Conservation (phyloP, 2,888 invertebrate species). For the Anthophora plumipes region DNA sequence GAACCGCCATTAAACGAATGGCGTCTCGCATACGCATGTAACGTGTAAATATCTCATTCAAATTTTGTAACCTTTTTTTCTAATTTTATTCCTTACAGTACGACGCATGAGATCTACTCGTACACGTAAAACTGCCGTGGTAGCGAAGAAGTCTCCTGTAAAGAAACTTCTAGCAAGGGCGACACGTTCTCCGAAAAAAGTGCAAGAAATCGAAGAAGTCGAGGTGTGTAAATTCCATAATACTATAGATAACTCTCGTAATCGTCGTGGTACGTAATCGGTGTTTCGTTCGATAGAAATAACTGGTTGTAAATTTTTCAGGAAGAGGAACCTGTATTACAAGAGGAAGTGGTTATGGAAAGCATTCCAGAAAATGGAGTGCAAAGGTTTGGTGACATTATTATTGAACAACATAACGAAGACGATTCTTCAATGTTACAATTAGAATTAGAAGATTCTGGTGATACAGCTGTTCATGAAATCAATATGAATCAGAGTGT, state of each 20-base stretch:
- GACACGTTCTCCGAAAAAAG: conserved; percentile 75
- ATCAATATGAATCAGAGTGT: conserved; percentile 64
- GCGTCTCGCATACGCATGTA: conserved; percentile 65
- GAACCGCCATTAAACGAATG: conserved; percentile 79
- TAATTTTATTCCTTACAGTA: conserved; percentile 78
- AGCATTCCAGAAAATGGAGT: conserved; percentile 78
- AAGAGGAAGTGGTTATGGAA: conserved; percentile 68
- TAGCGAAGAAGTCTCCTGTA: conserved; percentile 78
- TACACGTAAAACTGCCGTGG: conserved; percentile 78
- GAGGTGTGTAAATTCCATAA: conserved; percentile 73
- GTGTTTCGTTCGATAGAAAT: neutral
- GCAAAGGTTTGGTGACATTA: conserved; percentile 69
- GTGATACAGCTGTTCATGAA: conserved; percentile 63
- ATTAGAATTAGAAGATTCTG: conserved; percentile 76
- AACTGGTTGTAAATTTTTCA: conserved; percentile 28
- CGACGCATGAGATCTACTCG: conserved; percentile 87
- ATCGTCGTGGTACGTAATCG: neutral
- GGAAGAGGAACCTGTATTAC: conserved; percentile 70
- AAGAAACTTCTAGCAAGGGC: conserved; percentile 78
- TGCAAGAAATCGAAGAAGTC: conserved; percentile 74
- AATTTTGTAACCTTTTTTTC: neutral
- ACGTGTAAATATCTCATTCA: conserved; percentile 55
- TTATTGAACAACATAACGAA: conserved; percentile 70
- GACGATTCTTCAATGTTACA: conserved; percentile 71
- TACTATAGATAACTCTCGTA: neutral